A percentile compares a stretch with the other conserved stretches of the same genome.
phyloP scores from a whole-genome alignment of 1,140 invertebrate species.

The Drosophila kanapiae region DNA sequence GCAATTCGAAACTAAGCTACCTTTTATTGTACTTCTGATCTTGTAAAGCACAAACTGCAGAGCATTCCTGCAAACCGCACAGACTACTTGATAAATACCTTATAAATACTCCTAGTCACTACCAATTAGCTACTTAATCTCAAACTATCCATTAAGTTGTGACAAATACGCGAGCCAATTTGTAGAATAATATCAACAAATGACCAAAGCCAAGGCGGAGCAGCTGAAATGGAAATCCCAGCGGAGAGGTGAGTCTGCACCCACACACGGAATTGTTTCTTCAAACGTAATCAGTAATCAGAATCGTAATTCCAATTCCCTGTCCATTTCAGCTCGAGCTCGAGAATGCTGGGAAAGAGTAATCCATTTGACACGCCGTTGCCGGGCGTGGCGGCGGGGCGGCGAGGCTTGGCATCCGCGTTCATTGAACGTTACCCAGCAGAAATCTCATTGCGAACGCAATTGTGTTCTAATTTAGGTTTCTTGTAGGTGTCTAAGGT shows the following conservation, averaged over 20 bases:
- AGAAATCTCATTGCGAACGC: conserved; percentile 45
- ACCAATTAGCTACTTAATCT: conserved; percentile 13
- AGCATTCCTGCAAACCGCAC: conserved; percentile 22
- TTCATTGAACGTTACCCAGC: conserved; percentile 73
- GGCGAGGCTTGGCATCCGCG: conserved; percentile 65
- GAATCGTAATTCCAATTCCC: conserved; percentile 47
- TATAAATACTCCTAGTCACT: conserved; percentile 29
- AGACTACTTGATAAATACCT: conserved; percentile 23
- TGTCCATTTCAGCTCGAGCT: conserved; percentile 45
- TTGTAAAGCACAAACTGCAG: not conserved
- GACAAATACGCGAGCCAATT: conserved; percentile 4
- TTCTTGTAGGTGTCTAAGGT: conserved; percentile 14
- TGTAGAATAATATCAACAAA: not conserved
- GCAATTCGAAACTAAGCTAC: conserved; percentile 5
- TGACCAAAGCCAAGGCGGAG: conserved; percentile 1
- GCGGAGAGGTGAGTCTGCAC: conserved; percentile 11
- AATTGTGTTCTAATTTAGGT: conserved; percentile 76
- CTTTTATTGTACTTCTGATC: conserved; percentile 16
- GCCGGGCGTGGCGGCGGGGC: not conserved
- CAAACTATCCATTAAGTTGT: conserved; percentile 22
- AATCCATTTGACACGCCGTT: conserved; percentile 77
- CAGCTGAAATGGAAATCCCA: conserved; percentile 1
- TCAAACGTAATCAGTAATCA: conserved; percentile 41
- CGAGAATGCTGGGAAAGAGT: conserved; percentile 55
- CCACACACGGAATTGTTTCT: conserved; percentile 6